Percentiles rank a stretch among this genome's conserved stretches.
These are phyloP conservation scores for Siderastrea siderea DNA, from an alignment of 92 coral and sea anemone species.

Conservation along the genomic window DNA sequence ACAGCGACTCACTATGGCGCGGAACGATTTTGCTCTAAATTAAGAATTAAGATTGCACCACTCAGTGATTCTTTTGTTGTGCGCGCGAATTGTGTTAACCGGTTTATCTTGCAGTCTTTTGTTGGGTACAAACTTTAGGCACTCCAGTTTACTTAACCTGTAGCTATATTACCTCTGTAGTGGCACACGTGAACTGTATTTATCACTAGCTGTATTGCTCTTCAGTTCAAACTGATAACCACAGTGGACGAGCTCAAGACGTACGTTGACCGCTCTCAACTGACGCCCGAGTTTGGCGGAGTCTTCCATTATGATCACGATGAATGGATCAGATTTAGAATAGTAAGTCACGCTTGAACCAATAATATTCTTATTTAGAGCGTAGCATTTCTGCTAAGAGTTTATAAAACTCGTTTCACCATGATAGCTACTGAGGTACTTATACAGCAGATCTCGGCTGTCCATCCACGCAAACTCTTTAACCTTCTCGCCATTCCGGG, in stretches of 20 bases:
- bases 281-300: constrained; percentile 94
- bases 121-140: not conserved
- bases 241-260: constrained; percentile 90
- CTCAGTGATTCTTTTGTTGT: not conserved
- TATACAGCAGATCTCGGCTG: not conserved
- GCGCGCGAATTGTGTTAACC: not conserved
- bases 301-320: constrained; percentile 96
- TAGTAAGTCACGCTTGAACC: constrained; percentile 77
- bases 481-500: too few species aligned
- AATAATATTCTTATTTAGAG: not conserved
- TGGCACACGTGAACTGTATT: constrained; percentile 10
- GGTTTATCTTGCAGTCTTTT: not conserved
- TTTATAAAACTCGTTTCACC: too few species aligned
- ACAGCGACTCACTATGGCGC: not conserved
- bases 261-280: constrained; percentile 85
- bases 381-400: not conserved
- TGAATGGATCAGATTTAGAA: constrained; percentile 97
- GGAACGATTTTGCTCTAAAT: not conserved
- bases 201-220: constrained; percentile 45
- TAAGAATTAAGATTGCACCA: not conserved
- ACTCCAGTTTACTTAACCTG: not conserved
- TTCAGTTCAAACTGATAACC: constrained; percentile 93
- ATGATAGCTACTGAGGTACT: not conserved
- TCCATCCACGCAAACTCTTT: too few species aligned
- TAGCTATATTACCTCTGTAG: not conserved